Evolutionary conservation across 2,797 vertebrate species (phyloP), one percentile per base, ranked within the genome.

Genomic region (Heteromormyrus szaboi): DNA sequence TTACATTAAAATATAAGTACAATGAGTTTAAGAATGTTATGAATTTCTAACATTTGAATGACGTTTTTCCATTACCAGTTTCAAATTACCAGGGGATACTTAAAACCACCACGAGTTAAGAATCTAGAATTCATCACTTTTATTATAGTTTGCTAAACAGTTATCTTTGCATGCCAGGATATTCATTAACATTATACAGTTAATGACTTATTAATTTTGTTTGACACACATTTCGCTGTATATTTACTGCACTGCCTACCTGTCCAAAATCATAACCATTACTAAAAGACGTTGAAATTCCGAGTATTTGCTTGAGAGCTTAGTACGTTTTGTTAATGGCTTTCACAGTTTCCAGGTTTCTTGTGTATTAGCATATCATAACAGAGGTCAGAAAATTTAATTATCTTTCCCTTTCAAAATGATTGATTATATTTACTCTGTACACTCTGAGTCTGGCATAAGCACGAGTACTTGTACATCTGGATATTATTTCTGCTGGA

Each of bases 361-460:
- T 79, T 79, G 72, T 79, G 72, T 19, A 79, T 79, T 79, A 79
- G 41, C 72, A 79, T 41, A 79, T 79, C 37, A 79, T 79, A 79
- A 79, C 72, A 79, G 68, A 41, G 72, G 72, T 79, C 37, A 79
- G 41, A 46, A 79, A n/a, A 79, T 46, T 44, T 79, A 44, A 79
- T 79, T 79, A 19, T 79, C 72, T 79, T 79, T n/a, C 41, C 37
- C 72, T n/a, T 79, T 41, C 72, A n/a, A 5, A 79, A 46, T 46
- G 72, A 79, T 79, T 79, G 41, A 41, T 41, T 79, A 17, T 79
- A 79, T 79, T 79, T 79, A 79, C 37, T 79, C 72, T 79, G 41
- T 79, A 46, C 37, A 44, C 37, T n/a, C 14, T n/a, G 37, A 79
- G n/a, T 79, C 72, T 79, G 72, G 41, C 72, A 46, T 79, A 79